phyloP scores from a whole-genome alignment of 2,888 invertebrate genomes.

The Rhagonycha lutea region DNA sequence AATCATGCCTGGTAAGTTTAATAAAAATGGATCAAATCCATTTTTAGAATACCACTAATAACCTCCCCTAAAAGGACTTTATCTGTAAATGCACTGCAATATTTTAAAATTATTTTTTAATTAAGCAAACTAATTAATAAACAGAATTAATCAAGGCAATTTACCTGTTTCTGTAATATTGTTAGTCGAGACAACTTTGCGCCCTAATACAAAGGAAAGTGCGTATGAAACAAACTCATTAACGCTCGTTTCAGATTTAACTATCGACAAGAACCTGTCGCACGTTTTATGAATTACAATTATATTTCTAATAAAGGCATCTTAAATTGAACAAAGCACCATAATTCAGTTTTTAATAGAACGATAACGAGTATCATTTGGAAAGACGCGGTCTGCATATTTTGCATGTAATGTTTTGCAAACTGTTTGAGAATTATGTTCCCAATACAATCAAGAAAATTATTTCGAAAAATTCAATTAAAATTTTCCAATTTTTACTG shows the following conservation, averaged over 20 bases:
- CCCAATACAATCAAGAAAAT: background rate
- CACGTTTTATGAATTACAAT: background rate
- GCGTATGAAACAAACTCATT: background rate
- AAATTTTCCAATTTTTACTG: background rate
- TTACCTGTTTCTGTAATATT: background rate
- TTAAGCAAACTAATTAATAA: background rate
- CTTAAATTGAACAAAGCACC: background rate
- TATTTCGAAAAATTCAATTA: background rate
- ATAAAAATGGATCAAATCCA: no score
- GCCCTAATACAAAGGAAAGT: background rate
- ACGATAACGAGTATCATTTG: background rate
- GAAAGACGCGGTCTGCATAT: background rate
- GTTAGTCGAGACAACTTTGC: background rate
- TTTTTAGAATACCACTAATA: no score
- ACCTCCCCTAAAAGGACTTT: background rate
- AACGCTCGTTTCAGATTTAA: background rate
- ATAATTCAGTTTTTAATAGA: background rate
- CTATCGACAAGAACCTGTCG: background rate
- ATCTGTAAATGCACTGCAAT: background rate
- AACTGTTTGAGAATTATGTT: background rate
- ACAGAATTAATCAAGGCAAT: background rate
- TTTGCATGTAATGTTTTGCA: background rate
- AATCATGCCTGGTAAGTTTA: no score
- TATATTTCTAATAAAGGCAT: background rate
- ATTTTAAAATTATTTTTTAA: background rate